Conservation (phyloP, 2,113 vertebrate species). For the Taxidea taxus region DNA sequence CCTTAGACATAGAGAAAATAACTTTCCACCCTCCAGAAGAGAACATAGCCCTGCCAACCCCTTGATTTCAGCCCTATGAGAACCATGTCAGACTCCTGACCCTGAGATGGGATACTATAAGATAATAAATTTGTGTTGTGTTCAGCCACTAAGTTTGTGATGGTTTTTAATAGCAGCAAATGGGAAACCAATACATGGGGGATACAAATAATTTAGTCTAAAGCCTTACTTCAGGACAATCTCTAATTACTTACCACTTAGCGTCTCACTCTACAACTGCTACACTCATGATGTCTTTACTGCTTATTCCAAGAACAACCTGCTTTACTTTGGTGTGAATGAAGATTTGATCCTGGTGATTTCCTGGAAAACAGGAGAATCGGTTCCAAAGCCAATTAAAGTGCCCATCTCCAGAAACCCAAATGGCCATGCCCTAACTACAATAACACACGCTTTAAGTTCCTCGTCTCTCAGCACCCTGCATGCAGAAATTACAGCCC, state of each 20-base stretch:
- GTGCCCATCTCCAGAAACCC: constrained; percentile 8
- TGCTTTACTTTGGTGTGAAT: constrained; percentile 42
- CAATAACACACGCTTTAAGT: background rate
- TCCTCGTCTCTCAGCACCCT: background rate
- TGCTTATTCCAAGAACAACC: constrained; percentile 27
- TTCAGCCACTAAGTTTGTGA: background rate
- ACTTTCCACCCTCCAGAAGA: background rate
- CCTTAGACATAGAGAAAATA: background rate
- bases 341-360: constrained; percentile 17
- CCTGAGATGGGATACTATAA: background rate
- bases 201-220: background rate
- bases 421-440: background rate
- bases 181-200: background rate
- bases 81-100: background rate
- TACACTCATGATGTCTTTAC: background rate
- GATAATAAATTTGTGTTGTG: background rate
- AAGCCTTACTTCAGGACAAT: background rate
- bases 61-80: background rate
- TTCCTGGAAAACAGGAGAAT: constrained; percentile 4
- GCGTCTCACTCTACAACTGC: background rate
- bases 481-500: background rate
- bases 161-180: background rate
- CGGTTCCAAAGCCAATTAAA: constrained; percentile 24
- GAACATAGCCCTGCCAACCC: background rate
- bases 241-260: background rate